Evolutionary conservation across 2,113 vertebrate genomes (phyloP).

Genomic region (Sciurus niger): DNA sequence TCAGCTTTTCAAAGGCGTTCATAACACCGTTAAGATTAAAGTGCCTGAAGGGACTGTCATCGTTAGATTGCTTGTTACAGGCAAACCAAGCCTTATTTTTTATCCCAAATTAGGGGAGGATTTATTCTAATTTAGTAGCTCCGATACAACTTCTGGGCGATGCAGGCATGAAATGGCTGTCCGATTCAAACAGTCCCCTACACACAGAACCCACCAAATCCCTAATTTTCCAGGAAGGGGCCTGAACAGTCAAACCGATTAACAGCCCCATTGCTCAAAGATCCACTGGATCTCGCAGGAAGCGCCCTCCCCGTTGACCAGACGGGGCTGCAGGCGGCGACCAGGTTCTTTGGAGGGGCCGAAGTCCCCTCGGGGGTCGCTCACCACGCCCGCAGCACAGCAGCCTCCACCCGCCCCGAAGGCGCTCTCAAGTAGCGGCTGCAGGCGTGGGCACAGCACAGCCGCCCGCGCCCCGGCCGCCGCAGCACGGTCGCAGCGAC

Average conservation of each 20-base stretch:
- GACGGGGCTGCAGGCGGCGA: neutral
- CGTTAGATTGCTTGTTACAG: neutral
- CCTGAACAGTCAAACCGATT: neutral
- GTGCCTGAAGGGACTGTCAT: neutral
- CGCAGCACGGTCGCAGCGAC: slow-evolving; percentile 60
- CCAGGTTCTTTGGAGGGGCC: neutral
- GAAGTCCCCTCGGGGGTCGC: neutral
- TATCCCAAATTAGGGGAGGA: neutral
- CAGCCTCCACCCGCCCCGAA: neutral
- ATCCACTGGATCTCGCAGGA: neutral
- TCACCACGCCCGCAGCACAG: neutral
- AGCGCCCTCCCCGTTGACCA: neutral
- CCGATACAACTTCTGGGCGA: slow-evolving; percentile 55
- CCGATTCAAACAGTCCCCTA: neutral
- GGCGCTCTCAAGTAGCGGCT: neutral
- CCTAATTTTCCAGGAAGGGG: neutral
- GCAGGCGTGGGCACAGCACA: neutral
- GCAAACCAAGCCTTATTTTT: slow-evolving; percentile 25
- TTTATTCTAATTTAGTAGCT: slow-evolving; percentile 5
- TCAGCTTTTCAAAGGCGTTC: slow-evolving; percentile 11
- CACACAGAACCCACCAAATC: neutral
- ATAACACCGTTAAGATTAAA: slow-evolving; percentile 28
- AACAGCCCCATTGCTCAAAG: neutral
- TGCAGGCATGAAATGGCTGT: slow-evolving; percentile 65
- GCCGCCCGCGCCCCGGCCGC: neutral